Percentiles rank a stretch among this genome's conserved stretches.
Conservation (phyloP, 2,113 vertebrate genomes). For the Stegastes partitus region DNA sequence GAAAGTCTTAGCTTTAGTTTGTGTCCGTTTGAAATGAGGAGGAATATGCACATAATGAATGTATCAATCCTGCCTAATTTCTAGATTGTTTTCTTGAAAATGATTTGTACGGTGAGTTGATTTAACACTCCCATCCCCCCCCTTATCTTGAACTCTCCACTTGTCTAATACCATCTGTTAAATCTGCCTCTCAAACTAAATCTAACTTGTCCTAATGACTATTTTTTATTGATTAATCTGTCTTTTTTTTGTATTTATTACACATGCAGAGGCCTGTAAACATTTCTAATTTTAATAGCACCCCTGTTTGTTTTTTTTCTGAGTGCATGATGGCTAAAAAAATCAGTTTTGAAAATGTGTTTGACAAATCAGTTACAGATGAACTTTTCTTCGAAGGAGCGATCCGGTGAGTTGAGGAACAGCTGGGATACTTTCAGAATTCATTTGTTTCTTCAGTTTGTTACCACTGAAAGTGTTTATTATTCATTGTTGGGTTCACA, state of each 20-base stretch:
- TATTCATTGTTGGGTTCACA: constrained; percentile 67
- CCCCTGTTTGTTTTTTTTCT: constrained; percentile 55
- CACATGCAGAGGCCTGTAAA: constrained; percentile 69
- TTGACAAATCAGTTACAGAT: constrained; percentile 75
- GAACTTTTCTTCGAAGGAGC: constrained; percentile 18
- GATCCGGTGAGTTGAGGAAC: constrained; percentile 49
- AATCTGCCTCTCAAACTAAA: constrained; percentile 48
- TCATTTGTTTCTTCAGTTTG: constrained; percentile 60
- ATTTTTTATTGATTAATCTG: constrained; percentile 47
- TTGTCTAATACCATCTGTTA: constrained; percentile 38
- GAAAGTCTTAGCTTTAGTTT: constrained; percentile 69
- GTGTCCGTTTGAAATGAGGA: constrained; percentile 54
- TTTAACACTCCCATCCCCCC: constrained; percentile 23
- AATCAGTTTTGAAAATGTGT: constrained; percentile 55
- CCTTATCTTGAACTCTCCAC: constrained; percentile 18
- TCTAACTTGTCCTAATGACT: constrained; percentile 60
- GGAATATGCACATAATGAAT: constrained; percentile 83
- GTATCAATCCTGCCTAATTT: constrained; percentile 82
- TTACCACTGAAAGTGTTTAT: constrained; percentile 75
- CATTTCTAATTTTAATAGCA: constrained; percentile 75
- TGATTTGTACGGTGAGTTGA: constrained; percentile 61
- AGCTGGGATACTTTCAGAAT: constrained; percentile 70
- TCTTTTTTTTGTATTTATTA: constrained; percentile 65
- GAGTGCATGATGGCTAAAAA: constrained; percentile 51
- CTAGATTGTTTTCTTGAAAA: constrained; percentile 56